Evolutionary conservation across 1,140 invertebrate genomes (phyloP).

Genomic region (Eufriesea mexicana): DNA sequence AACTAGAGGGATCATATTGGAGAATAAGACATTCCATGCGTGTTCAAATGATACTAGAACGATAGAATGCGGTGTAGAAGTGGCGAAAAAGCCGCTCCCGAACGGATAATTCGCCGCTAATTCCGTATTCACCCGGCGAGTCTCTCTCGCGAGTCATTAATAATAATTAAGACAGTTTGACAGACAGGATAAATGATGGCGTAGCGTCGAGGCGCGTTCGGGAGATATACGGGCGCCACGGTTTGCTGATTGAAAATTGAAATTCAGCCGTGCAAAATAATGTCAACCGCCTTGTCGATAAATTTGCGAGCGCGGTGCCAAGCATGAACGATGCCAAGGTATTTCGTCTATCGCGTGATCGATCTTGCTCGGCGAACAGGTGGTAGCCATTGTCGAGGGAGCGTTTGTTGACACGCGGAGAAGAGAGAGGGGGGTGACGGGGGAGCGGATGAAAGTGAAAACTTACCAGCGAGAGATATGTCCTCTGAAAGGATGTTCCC

Average conservation of each 20-base stretch:
- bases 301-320: slow-evolving; percentile 9
- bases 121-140: slow-evolving; percentile 37
- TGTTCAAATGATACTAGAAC: slow-evolving; percentile 15
- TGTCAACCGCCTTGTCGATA: slow-evolving; percentile 17
- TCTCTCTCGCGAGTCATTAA: slow-evolving; percentile 39
- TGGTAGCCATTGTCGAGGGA: background rate
- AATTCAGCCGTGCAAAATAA: slow-evolving; percentile 28
- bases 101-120: slow-evolving; percentile 38
- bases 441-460: background rate
- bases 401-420: background rate
- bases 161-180: slow-evolving; percentile 64
- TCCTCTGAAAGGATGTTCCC: slow-evolving; percentile 76
- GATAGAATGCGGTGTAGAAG: slow-evolving; percentile 40
- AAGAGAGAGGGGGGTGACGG: too few species aligned
- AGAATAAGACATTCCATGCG: slow-evolving; percentile 33
- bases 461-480: slow-evolving; percentile 73
- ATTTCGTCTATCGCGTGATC: background rate
- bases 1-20: too few species aligned
- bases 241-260: slow-evolving; percentile 47
- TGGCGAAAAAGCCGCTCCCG: slow-evolving; percentile 8
- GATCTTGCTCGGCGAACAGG: too few species aligned
- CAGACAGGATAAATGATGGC: slow-evolving; percentile 42
- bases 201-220: background rate
- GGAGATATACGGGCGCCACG: slow-evolving; percentile 21
- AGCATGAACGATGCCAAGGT: slow-evolving; percentile 21